Evolutionary conservation across 2,113 vertebrate species (phyloP).

Genomic region (Mastomys coucha): DNA sequence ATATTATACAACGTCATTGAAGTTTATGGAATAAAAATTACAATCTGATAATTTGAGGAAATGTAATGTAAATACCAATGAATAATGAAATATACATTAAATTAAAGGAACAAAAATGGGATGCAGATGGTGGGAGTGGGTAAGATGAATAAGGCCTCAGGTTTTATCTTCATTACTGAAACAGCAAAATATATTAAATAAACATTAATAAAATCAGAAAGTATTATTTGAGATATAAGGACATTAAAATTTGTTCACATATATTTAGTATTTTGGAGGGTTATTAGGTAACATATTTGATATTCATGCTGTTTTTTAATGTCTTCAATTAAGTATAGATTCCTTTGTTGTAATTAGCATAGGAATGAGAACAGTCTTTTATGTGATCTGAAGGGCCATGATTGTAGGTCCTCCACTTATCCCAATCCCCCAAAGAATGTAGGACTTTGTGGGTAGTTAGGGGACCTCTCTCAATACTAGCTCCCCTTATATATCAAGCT

Average conservation of each 20-base stretch:
- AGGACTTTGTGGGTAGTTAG: not conserved
- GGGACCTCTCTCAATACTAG: no score
- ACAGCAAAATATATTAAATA: not conserved
- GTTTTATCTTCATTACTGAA: not conserved
- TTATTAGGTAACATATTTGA: not conserved
- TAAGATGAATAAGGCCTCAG: not conserved
- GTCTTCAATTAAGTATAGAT: not conserved
- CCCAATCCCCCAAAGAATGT: not conserved
- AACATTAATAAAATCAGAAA: not conserved
- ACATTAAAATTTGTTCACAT: not conserved
- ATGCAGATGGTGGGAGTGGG: fast-evolving
- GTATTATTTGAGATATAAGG: not conserved
- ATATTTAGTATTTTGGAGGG: not conserved
- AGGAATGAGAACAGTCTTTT: not conserved
- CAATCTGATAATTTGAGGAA: not conserved
- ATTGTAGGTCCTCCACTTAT: fast-evolving
- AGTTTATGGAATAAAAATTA: not conserved
- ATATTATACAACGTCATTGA: not conserved
- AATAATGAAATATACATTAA: not conserved
- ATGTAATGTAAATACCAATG: not conserved
- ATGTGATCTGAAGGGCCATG: not conserved
- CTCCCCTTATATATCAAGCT: fast-evolving
- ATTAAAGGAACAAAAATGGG: not conserved
- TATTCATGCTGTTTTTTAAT: not conserved
- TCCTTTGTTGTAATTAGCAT: not conserved